Conservation (phyloP, 1,140 invertebrate species). For the Bicyclus anynana region DNA sequence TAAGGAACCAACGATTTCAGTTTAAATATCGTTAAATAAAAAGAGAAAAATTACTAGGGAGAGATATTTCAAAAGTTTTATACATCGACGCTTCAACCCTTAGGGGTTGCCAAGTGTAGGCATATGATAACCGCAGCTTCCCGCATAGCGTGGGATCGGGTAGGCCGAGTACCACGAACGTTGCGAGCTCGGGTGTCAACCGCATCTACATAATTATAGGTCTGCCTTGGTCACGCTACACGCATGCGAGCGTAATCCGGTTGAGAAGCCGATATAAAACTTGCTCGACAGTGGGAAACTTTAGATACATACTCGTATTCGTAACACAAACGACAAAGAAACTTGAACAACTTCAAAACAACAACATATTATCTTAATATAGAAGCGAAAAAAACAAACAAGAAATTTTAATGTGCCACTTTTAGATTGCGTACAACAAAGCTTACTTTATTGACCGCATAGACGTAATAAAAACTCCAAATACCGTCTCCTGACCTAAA, state of each 20-base stretch:
- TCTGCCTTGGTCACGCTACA: constrained; percentile 49
- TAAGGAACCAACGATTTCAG: too few relatives aligned
- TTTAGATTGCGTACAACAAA: too few relatives aligned
- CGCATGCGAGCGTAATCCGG: constrained; percentile 31
- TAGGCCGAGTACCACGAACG: constrained; percentile 34
- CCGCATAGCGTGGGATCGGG: constrained; percentile 50
- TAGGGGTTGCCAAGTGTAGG: background rate
- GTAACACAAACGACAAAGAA: background rate
- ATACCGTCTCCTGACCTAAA: too few relatives aligned
- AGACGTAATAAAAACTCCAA: too few relatives aligned
- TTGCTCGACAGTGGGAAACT: constrained; percentile 5
- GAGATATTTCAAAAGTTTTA: too few relatives aligned
- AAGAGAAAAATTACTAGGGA: too few relatives aligned
- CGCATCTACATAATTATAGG: constrained; percentile 53
- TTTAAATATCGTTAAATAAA: too few relatives aligned
- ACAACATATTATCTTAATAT: too few relatives aligned
- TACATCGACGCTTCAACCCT: background rate
- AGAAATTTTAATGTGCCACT: too few relatives aligned
- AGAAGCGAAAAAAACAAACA: too few relatives aligned
- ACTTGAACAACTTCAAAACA: too few relatives aligned
- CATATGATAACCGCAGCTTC: constrained; percentile 52
- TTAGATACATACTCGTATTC: background rate
- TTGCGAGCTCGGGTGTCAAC: constrained; percentile 62
- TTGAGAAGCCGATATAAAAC: constrained; percentile 32
- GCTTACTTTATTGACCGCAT: too few relatives aligned